Base-by-base conservation (phyloP, 2,113 vertebrate genomes). In the Condylura cristata region DNA sequence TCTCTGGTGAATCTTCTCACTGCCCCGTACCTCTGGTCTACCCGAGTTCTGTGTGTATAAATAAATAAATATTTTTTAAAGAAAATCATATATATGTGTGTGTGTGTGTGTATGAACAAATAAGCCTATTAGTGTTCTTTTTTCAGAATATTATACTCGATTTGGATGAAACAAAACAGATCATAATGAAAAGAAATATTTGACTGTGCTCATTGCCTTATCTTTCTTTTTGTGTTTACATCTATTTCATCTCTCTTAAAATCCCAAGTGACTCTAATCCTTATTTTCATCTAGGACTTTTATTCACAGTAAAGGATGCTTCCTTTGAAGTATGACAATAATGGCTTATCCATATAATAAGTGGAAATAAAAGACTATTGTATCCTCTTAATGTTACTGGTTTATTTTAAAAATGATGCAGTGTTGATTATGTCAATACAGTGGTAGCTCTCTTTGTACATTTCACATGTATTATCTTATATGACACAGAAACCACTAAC, bases 241-340 rank as follows among this genome's bases (percentile, higher is more conserved):
- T 48, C 12, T 8, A 88, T 85, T 93, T 95, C 1, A 63, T 70
- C 76, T 85, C 37, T 81, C 94, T 95, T 41, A 63, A 74, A 78
- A 71, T 66, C 48, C 28, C 4, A 39, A 2, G 11, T 46, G 24
- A 30, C 20, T 84, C 53, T 46, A 10, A 37, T 92, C 10, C 51
- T 83, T 37, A 37, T 72, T 83, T 90, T 71, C 26, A 9, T 80
- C 8, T 17, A 32, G 71, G 44, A 83, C 39, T 46, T 89, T 86
- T 86, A 39, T 8, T 34, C 3, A 48, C 16, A 26, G 37, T 60
- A n/a, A 56, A 60, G 28, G 48, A 28, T 48, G 26, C 83, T 83
- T 63, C 53, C 82, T 37, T 17, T 91, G 22, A 87, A 88, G 26
- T 90, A 56, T 78, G 46, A 93, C 87, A 87, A 78, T n/a, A 80